Evolutionary conservation across 2,888 invertebrate species (phyloP).

Genomic region (Meta bourneti): DNA sequence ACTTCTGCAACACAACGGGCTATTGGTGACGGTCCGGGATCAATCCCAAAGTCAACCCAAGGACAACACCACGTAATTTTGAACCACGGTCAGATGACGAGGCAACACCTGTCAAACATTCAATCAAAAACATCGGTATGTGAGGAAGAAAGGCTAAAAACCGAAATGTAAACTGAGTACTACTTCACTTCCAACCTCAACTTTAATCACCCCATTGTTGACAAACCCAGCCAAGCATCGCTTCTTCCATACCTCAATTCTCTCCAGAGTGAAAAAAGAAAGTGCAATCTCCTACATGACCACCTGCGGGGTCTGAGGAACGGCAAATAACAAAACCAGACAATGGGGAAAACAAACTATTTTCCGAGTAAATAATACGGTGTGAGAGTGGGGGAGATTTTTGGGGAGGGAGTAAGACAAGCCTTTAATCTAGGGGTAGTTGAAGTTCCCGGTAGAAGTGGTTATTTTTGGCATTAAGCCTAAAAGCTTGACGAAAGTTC

Average conservation of each 20-base stretch:
- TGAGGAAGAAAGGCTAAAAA: no score
- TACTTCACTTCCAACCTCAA: no score
- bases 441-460: slow-evolving; percentile 33
- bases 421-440: slow-evolving; percentile 45
- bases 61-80: no score
- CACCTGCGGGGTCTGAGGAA: slow-evolving; percentile 40
- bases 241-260: not conserved
- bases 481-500: not conserved
- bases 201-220: not conserved
- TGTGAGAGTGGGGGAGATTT: not conserved
- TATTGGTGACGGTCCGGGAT: no score
- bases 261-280: not conserved
- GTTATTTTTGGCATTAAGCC: not conserved
- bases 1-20: no score
- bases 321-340: slow-evolving; percentile 64
- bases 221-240: not conserved
- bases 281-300: slow-evolving; percentile 19
- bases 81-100: no score
- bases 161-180: no score
- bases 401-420: not conserved
- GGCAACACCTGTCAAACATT: no score
- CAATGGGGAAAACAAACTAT: slow-evolving; percentile 66
- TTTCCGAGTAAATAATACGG: slow-evolving; percentile 51
- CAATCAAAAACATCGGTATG: no score
- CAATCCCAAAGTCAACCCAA: no score